A percentile compares a stretch with the other conserved stretches of the same genome.
Evolutionary conservation across 2,888 invertebrate species (phyloP).

Genomic region (Microctonus brassicae): DNA sequence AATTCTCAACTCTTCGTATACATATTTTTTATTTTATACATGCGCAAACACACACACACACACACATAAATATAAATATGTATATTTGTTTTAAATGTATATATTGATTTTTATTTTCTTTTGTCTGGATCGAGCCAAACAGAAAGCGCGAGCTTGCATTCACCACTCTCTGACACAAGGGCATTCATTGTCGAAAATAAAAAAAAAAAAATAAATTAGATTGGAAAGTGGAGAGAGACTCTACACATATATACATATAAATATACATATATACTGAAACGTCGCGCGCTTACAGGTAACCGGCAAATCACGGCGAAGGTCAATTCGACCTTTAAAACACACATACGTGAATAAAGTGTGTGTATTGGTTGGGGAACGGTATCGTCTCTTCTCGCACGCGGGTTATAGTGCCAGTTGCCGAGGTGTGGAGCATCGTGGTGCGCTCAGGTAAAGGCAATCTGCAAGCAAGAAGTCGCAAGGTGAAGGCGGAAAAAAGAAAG

Average conservation of each 20-base stretch:
- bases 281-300: constrained; percentile 28
- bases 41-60: no score
- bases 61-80: no score
- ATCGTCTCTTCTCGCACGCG: background rate
- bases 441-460: constrained; percentile 33
- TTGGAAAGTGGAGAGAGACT: background rate
- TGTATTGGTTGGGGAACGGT: constrained; percentile 22
- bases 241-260: no score
- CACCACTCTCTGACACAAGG: background rate
- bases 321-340: constrained; percentile 39
- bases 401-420: constrained; percentile 33
- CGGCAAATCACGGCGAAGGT: constrained; percentile 62
- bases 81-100: no score
- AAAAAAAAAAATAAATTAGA: constrained; percentile 14
- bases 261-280: no score
- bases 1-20: background rate
- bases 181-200: constrained; percentile 4
- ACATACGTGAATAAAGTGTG: background rate
- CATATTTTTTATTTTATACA: constrained; percentile 6
- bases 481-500: constrained; percentile 36
- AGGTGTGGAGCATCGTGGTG: constrained; percentile 27
- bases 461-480: constrained; percentile 34
- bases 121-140: background rate
- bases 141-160: constrained; percentile 1
- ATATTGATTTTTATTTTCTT: background rate